phyloP scores from a whole-genome alignment of 2,888 invertebrate species.

The Noctua janthe region DNA sequence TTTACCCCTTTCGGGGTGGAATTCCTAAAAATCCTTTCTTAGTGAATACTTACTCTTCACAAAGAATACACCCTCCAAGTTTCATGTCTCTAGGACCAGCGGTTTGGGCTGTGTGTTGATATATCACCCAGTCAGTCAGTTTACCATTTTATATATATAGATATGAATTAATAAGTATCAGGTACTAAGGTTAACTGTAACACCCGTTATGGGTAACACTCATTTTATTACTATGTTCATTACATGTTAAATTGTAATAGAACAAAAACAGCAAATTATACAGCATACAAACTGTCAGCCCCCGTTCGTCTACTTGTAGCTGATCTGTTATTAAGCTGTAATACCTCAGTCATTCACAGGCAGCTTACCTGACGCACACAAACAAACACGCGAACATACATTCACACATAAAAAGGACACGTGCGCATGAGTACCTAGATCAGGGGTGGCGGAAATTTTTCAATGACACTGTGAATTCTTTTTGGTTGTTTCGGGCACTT shows the following conservation, averaged over 20 bases:
- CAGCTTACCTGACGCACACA: constrained; percentile 40
- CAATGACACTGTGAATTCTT: background rate
- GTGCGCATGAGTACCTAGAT: constrained; percentile 65
- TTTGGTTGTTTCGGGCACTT: background rate
- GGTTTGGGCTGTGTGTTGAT: too few species aligned
- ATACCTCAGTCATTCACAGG: constrained; percentile 43
- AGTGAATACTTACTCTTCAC: too few species aligned
- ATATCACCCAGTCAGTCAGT: too few species aligned
- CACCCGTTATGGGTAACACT: constrained; percentile 18
- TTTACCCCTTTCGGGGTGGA: too few species aligned
- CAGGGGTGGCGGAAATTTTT: constrained; percentile 35
- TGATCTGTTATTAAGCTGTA: constrained; percentile 52
- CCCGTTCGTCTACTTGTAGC: constrained; percentile 41
- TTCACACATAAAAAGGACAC: constrained; percentile 50
- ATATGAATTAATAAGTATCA: constrained; percentile 15
- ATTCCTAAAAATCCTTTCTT: too few species aligned
- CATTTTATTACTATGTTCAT: constrained; percentile 23
- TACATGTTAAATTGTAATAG: constrained; percentile 45
- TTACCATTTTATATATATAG: too few species aligned
- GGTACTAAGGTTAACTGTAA: constrained; percentile 33
- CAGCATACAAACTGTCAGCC: constrained; percentile 49
- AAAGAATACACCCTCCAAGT: too few species aligned
- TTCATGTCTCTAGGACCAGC: too few species aligned
- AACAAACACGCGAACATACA: background rate
- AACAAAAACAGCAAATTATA: constrained; percentile 61